phyloP scores from a whole-genome alignment of 2,888 invertebrate species.

The Nasonovia ribisnigri region DNA sequence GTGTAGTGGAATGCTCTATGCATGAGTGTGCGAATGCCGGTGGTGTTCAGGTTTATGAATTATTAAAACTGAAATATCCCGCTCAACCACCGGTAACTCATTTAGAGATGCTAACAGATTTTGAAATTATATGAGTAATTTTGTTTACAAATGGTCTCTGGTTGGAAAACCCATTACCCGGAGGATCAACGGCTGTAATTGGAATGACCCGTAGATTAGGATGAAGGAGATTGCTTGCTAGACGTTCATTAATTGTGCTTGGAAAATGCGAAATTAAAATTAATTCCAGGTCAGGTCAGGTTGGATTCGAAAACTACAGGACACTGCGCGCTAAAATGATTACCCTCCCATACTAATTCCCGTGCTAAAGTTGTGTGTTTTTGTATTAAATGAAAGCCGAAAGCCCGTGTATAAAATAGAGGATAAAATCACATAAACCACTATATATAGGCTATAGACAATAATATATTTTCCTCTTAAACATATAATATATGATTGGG shows the following conservation, averaged over 20 bases:
- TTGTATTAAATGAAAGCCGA: background rate
- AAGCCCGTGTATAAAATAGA: background rate
- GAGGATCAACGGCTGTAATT: slow-evolving; percentile 64
- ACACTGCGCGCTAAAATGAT: slow-evolving; percentile 32
- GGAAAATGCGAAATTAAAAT: slow-evolving; percentile 63
- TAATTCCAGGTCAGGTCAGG: slow-evolving; percentile 61
- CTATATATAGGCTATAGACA: background rate
- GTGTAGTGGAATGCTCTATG: slow-evolving; percentile 60
- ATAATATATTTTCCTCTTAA: background rate
- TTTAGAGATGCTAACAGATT: slow-evolving; percentile 65
- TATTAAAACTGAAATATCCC: slow-evolving; percentile 62
- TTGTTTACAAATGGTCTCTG: slow-evolving; percentile 63
- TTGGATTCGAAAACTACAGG: slow-evolving; percentile 55
- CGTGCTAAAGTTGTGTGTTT: background rate
- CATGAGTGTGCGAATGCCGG: background rate
- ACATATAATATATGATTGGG: background rate
- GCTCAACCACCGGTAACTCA: slow-evolving; percentile 26
- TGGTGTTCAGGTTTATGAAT: slow-evolving; percentile 57
- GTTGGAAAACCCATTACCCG: slow-evolving; percentile 58
- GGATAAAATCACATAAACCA: background rate
- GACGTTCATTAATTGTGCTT: slow-evolving; percentile 57
- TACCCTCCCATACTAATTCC: slow-evolving; percentile 25
- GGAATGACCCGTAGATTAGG: slow-evolving; percentile 63
- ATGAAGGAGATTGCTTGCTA: slow-evolving; percentile 52
- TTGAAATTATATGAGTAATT: slow-evolving; percentile 65